Evolutionary conservation across 2,113 vertebrate genomes (phyloP).

Genomic region (Phocoena sinus): DNA sequence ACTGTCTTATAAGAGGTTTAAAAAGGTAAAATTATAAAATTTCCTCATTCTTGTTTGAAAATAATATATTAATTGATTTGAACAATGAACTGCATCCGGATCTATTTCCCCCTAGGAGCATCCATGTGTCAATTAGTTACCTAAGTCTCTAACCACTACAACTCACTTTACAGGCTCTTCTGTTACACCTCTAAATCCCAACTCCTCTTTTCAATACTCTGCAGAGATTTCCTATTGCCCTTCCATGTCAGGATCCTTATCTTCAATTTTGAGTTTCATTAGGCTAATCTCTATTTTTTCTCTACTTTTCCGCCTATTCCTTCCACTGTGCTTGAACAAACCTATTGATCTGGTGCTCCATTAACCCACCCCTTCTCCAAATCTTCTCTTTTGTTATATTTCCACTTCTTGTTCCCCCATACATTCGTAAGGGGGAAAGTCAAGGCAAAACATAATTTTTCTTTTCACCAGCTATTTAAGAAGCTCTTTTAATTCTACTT

Average conservation of each 20-base stretch:
- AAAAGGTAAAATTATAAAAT: slow-evolving; percentile 12
- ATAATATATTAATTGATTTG: background rate
- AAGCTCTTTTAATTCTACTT: slow-evolving; percentile 14
- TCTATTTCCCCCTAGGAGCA: background rate
- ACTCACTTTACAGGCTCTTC: background rate
- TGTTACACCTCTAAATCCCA: background rate
- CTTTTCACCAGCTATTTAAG: background rate
- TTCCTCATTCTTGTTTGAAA: background rate
- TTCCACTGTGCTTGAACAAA: background rate
- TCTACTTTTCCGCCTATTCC: background rate
- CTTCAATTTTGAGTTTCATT: background rate
- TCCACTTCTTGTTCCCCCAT: background rate
- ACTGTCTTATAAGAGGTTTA: background rate
- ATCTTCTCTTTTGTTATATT: background rate
- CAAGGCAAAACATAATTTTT: background rate
- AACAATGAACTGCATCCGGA: background rate
- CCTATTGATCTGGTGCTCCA: background rate
- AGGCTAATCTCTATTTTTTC: background rate
- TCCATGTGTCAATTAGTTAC: background rate
- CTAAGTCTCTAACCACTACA: background rate
- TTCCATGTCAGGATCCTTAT: background rate
- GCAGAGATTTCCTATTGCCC: background rate
- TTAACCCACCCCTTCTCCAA: background rate
- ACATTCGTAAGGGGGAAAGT: background rate
- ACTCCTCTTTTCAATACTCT: background rate